phyloP scores from a whole-genome alignment of 2,797 vertebrate species.

The Micromesistius poutassou region DNA sequence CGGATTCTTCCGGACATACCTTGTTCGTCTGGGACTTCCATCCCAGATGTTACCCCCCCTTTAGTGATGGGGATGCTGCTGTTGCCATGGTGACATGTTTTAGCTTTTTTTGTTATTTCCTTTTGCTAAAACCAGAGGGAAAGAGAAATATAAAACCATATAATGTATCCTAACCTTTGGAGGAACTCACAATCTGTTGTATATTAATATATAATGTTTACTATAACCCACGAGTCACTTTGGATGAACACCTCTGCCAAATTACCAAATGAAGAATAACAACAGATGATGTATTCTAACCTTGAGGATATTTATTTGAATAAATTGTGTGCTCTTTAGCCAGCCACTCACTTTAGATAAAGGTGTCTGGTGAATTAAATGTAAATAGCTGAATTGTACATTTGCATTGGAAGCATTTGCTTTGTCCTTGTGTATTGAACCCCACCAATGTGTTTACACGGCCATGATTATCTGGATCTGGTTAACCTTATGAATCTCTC shows the following conservation, averaged over 20 bases:
- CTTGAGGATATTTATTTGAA: not conserved
- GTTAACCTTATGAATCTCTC: too few relatives aligned
- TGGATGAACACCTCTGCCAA: not conserved
- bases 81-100: not conserved
- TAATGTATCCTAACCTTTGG: not conserved
- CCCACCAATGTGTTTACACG: too few relatives aligned
- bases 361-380: not conserved
- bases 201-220: not conserved
- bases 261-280: not conserved
- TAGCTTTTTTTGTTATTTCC: not conserved
- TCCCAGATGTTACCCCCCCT: not conserved
- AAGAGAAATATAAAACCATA: not conserved
- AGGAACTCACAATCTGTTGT: not conserved
- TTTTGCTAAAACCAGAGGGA: too few relatives aligned
- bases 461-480: too few relatives aligned
- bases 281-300: not conserved
- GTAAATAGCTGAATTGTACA: not conserved
- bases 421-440: too few relatives aligned
- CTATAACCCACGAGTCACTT: not conserved
- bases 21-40: not conserved
- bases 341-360: not conserved
- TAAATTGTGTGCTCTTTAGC: not conserved
- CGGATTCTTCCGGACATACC: not conserved
- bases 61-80: not conserved
- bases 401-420: not conserved